Evolutionary conservation across 2,113 vertebrate species (phyloP), one percentile per base, ranked within the genome.

Genomic region (Bubalus kerabau): DNA sequence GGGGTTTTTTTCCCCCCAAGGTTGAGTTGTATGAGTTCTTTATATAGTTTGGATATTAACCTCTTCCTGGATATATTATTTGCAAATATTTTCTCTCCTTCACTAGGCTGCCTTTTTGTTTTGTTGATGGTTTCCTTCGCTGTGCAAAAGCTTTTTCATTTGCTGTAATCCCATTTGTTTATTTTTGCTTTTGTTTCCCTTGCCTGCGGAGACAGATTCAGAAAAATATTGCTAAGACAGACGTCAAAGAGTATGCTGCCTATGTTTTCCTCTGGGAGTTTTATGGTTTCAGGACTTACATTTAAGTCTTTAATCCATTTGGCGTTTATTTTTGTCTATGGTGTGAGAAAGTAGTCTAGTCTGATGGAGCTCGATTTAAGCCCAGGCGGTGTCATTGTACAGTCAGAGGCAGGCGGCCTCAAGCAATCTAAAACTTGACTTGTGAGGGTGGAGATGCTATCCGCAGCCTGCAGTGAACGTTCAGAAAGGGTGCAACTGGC

Each of bases 141-240:
- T 82, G 80, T 54, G 30, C 17, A 21, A 81, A 52, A 81, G 17
- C 17, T 17, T 52, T 81, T 52, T 52, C 30, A 32, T 54, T 82
- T 14, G 30, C 54, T 82, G 50, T 54, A 36, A 54, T 36, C 80
- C 32, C 32, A 36, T 82, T n/a, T 54, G 50, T 82, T 82, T 54
- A 54, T 36, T n/a, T 82, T 82, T 82, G 80, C 80, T 54, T 82
- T 82, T 82, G 80, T 82, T 82, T 82, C 50, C 32, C 50, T 82
- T 82, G 80, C 32, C 50, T 54, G 80, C 1, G 0, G 80, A 82
- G 50, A 82, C 80, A 82, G 80, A 82, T 82, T 32, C 32, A 54
- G 21, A 83, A 83, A 56, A 56, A 24, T 36, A 36, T 24, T 36
- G 52, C 81, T 56, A 24, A 83, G 52, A 83, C 52, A 36, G n/a